Evolutionary conservation across 2,113 vertebrate species (phyloP), one percentile per base, ranked within the genome.

Genomic region (Tachuris rubrigastra): DNA sequence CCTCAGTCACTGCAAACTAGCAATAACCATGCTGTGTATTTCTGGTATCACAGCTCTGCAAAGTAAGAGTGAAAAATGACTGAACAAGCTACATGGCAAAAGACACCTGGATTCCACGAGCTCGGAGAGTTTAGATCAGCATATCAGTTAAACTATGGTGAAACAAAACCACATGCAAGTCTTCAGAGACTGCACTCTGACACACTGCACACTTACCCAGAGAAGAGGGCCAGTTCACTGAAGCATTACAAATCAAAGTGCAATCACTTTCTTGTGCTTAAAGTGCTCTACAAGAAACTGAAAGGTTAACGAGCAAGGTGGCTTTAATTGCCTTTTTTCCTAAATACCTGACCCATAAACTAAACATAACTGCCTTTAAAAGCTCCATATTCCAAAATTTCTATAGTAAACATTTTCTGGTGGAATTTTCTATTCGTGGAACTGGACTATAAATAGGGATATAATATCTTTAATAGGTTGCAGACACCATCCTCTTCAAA

Each of bases 381-480:
- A 95, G 56, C 49, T 66, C 78, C 52, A 7, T 74, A 85, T 81
- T 86, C 78, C 86, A 88, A 93, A 88, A 85, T 90, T 88, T 95
- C 86, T 78, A 50, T 3, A 93, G 84, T 49, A 93, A 97, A 86
- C 9, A 18, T 44, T 82, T 90, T 93, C 91, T 93, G 63, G 66
- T 97, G 66, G 84, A 94, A 95, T 93, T 93, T 77, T 94, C 65
- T 92, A n/a, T 72, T 93, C 15, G 11, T 62, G 83, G 76, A 90
- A 95, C 55, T 89, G 71, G 55, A 85, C 49, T 95, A 94, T 95
- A 97, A 97, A 97, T 94, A 87, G 65, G 41, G 52, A 47, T 93
- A 87, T 82, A 97, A 85, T 95, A 95, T 44, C 49, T 94, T 96
- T 94, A 97, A 98, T 96, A 96, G 77, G 58, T 88, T 97, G 89